phyloP scores from a whole-genome alignment of 1,140 invertebrate species.

The Drosophila melanica region DNA sequence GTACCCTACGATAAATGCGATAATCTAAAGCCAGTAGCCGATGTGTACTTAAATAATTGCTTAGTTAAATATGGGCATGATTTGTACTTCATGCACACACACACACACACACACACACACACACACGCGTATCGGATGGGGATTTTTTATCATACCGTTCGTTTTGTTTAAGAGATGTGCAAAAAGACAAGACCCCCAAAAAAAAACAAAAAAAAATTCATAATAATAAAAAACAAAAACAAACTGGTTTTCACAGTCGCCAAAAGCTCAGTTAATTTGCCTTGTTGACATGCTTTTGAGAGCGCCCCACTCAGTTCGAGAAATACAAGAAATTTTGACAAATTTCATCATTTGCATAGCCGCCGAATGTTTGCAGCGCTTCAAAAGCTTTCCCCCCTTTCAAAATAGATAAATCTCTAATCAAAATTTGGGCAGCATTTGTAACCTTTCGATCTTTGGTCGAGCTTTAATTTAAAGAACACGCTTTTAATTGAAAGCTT shows the following conservation, averaged over 20 bases:
- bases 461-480: not conserved
- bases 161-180: conserved; percentile 10
- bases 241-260: conserved; percentile 27
- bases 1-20: conserved; percentile 7
- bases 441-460: conserved; percentile 1
- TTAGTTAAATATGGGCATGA: conserved; percentile 50
- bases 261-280: conserved; percentile 41
- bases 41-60: conserved; percentile 37
- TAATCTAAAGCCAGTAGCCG: not conserved
- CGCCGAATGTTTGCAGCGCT: not conserved
- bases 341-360: conserved; percentile 14
- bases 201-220: not conserved
- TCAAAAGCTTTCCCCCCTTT: not conserved
- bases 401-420: conserved; percentile 1
- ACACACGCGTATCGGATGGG: not conserved
- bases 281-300: conserved; percentile 11
- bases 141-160: conserved; percentile 12
- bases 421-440: conserved; percentile 5
- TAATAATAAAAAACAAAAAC: conserved; percentile 15
- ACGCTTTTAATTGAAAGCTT: conserved; percentile 5
- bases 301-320: not conserved
- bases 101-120: not conserved
- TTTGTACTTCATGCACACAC: conserved; percentile 16
- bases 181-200: conserved; percentile 13
- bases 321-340: not conserved